phyloP scores from a whole-genome alignment of 2,797 vertebrate genomes.

The Spheniscus humboldti region DNA sequence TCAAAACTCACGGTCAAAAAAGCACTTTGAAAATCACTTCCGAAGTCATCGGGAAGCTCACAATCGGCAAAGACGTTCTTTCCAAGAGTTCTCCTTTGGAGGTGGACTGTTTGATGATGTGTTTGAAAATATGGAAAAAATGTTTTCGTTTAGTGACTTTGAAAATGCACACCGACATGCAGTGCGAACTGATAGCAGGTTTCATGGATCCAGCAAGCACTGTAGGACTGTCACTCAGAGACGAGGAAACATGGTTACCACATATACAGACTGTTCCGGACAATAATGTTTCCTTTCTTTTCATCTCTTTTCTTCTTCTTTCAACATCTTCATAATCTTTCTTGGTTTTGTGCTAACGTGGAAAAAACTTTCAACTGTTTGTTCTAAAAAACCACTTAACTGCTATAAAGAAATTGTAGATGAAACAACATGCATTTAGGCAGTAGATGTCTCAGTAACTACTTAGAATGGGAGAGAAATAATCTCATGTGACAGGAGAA shows the following conservation, averaged over 20 bases:
- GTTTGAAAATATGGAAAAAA: slow-evolving; percentile 92
- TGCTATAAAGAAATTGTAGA: slow-evolving; percentile 34
- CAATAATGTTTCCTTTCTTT: slow-evolving; percentile 57
- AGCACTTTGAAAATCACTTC: slow-evolving; percentile 88
- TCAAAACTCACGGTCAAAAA: slow-evolving; percentile 84
- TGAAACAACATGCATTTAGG: slow-evolving; percentile 16
- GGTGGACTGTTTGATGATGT: slow-evolving; percentile 85
- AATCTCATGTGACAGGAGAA: neutral
- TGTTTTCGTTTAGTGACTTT: slow-evolving; percentile 90
- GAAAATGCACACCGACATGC: slow-evolving; percentile 70
- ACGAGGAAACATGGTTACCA: slow-evolving; percentile 96
- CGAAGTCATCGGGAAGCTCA: slow-evolving; percentile 82
- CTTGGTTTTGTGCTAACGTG: slow-evolving; percentile 44
- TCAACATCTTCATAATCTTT: neutral
- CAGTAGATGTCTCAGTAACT: neutral
- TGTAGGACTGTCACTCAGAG: slow-evolving; percentile 95
- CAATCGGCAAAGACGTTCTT: slow-evolving; percentile 76
- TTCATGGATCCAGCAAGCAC: slow-evolving; percentile 88
- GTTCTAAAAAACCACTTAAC: slow-evolving; percentile 55
- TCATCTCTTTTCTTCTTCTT: neutral
- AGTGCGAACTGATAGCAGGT: slow-evolving; percentile 81
- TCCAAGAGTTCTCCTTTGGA: slow-evolving; percentile 80
- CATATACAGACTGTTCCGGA: slow-evolving; percentile 93
- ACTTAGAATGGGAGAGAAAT: neutral
- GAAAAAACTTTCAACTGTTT: slow-evolving; percentile 50